Percentiles rank a stretch among this genome's conserved stretches.
phyloP scores from a whole-genome alignment of 2,888 invertebrate species.

The Apeira syringaria region DNA sequence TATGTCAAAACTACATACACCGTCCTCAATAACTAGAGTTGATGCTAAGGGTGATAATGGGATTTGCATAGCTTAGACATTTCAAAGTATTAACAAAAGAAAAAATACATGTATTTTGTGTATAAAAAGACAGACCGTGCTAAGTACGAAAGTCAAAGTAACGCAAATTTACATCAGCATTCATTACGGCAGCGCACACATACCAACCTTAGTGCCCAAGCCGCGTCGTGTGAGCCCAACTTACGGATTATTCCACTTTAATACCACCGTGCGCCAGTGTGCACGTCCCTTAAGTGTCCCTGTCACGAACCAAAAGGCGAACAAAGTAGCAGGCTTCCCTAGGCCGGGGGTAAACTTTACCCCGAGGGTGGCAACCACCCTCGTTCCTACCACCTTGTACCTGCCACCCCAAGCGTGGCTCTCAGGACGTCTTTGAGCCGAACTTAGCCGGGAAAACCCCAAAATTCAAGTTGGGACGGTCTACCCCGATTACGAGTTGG shows the following conservation, averaged over 20 bases:
- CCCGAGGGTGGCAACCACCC: conserved; percentile 63
- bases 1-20: too few relatives aligned
- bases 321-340: conserved; percentile 68
- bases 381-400: conserved; percentile 41
- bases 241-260: conserved; percentile 56
- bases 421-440: conserved; percentile 80
- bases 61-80: too few relatives aligned
- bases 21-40: too few relatives aligned
- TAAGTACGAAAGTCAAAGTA: background rate
- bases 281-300: conserved; percentile 80
- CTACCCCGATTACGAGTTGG: conserved; percentile 76
- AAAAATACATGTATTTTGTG: too few relatives aligned
- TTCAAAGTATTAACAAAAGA: too few relatives aligned
- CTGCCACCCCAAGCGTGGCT: conserved; percentile 70
- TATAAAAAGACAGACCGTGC: background rate
- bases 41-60: too few relatives aligned
- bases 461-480: conserved; percentile 71
- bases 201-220: conserved; percentile 3
- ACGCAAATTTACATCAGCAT: conserved; percentile 12
- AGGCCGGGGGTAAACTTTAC: conserved; percentile 77
- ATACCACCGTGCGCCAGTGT: conserved; percentile 60
- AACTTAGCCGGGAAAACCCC: conserved; percentile 79
- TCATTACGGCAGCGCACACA: conserved; percentile 10
- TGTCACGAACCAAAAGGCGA: conserved; percentile 80
- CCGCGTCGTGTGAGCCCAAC: conserved; percentile 13